phyloP scores from a whole-genome alignment of 2,888 invertebrate genomes.

The Drosophila meridionalis region DNA sequence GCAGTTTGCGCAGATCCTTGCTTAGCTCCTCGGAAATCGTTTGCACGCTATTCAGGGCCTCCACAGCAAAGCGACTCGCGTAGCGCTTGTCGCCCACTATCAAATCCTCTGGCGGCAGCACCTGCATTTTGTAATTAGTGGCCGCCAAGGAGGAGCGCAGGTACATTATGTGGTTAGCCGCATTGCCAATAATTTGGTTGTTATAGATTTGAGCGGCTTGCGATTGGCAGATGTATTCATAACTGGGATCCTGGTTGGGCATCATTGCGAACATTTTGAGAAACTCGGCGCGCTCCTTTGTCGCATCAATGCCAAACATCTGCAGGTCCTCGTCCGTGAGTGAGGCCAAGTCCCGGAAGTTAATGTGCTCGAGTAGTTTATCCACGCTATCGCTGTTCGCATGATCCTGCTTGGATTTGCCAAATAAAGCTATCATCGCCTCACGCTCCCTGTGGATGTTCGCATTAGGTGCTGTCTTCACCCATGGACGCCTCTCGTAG shows the following conservation, averaged over 20 bases:
- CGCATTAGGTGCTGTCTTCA: conserved; percentile 33
- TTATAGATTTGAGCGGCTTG: conserved; percentile 72
- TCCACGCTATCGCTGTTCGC: conserved; percentile 44
- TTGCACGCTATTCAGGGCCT: conserved; percentile 80
- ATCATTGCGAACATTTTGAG: conserved; percentile 72
- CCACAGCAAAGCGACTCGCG: conserved; percentile 83
- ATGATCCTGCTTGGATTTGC: conserved; percentile 7
- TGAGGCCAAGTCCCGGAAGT: conserved; percentile 79
- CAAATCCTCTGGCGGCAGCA: conserved; percentile 82
- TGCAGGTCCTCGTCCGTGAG: conserved; percentile 76
- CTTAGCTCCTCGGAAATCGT: conserved; percentile 75
- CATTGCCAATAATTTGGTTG: conserved; percentile 74
- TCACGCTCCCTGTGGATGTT: conserved; percentile 59
- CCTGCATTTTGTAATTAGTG: conserved; percentile 82
- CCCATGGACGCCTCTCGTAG: conserved; percentile 54
- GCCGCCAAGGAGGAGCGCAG: conserved; percentile 80
- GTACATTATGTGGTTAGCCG: conserved; percentile 74
- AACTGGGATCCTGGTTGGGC: conserved; percentile 81
- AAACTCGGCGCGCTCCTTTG: conserved; percentile 67
- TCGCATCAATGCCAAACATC: conserved; percentile 74
- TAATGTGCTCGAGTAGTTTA: conserved; percentile 74
- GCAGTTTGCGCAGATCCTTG: conserved; percentile 70
- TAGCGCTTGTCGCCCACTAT: conserved; percentile 83
- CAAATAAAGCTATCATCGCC: conserved; percentile 61
- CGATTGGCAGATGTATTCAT: conserved; percentile 67